These are phyloP conservation scores for Zonotrichia leucophrys DNA, from an alignment of 2,113 vertebrate species.

Conservation along the genomic window DNA sequence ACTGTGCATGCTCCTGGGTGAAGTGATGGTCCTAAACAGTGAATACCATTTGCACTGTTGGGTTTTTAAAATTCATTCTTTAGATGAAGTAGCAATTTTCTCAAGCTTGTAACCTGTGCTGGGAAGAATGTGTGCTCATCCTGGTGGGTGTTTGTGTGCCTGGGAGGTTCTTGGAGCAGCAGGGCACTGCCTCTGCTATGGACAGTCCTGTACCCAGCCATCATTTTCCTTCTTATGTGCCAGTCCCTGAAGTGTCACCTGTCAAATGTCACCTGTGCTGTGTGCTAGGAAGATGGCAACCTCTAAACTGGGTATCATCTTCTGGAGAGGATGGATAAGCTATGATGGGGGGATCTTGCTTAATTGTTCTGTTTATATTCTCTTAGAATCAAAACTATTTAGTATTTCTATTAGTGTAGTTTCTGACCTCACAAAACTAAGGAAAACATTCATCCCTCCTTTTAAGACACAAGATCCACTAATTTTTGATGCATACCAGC, in stretches of 20 bases:
- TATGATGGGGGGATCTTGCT: background rate
- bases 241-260: background rate
- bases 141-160: background rate
- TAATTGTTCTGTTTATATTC: background rate
- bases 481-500: background rate
- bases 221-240: background rate
- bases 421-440: background rate
- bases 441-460: background rate
- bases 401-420: background rate
- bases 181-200: background rate
- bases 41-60: background rate
- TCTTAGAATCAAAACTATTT: background rate
- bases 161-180: background rate
- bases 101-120: fast-evolving
- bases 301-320: background rate
- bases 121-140: background rate
- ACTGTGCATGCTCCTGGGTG: background rate
- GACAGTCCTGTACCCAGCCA: background rate
- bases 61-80: background rate
- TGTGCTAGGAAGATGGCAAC: background rate
- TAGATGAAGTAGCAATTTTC: background rate
- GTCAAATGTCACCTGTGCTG: no score
- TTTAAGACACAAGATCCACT: background rate
- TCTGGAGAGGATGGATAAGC: background rate
- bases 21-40: background rate